phyloP scores from a whole-genome alignment of 2,888 invertebrate species.

The Cantharis rustica region DNA sequence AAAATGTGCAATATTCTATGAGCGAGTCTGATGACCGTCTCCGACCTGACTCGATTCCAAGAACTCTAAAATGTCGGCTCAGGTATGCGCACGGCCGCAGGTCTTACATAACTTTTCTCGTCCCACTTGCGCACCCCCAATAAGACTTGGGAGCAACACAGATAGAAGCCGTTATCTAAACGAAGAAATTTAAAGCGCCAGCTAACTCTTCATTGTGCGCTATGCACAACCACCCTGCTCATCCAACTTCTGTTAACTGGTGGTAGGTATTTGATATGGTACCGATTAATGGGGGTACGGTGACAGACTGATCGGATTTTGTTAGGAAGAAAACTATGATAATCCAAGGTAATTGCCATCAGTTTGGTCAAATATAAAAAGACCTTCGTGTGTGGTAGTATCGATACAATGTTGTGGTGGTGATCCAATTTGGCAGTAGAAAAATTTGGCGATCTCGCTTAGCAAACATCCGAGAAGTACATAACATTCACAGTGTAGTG shows the following conservation, averaged over 20 bases:
- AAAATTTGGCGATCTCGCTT: neutral
- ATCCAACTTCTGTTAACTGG: neutral
- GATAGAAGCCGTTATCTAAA: slow-evolving; percentile 21
- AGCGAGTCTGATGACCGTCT: slow-evolving; percentile 49
- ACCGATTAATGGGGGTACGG: neutral
- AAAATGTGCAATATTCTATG: slow-evolving; percentile 33
- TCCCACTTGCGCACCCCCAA: slow-evolving; percentile 37
- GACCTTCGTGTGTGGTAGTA: neutral
- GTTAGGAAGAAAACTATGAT: neutral
- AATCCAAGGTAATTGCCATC: neutral
- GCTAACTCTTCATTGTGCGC: neutral
- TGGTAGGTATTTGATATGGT: neutral
- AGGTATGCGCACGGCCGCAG: slow-evolving; percentile 41
- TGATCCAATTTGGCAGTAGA: neutral
- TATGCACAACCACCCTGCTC: neutral
- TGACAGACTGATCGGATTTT: neutral
- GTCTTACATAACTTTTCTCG: slow-evolving; percentile 40
- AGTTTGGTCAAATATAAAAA: neutral
- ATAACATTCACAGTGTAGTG: neutral
- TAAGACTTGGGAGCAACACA: slow-evolving; percentile 22
- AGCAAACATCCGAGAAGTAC: neutral
- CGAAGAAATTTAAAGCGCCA: slow-evolving; percentile 3
- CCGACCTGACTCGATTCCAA: slow-evolving; percentile 49
- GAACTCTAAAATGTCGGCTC: slow-evolving; percentile 45
- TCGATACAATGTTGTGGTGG: neutral